A percentile compares a stretch with the other conserved stretches of the same genome.
Evolutionary conservation across 2,888 invertebrate genomes (phyloP).

Genomic region (Cheilosia variabilis): DNA sequence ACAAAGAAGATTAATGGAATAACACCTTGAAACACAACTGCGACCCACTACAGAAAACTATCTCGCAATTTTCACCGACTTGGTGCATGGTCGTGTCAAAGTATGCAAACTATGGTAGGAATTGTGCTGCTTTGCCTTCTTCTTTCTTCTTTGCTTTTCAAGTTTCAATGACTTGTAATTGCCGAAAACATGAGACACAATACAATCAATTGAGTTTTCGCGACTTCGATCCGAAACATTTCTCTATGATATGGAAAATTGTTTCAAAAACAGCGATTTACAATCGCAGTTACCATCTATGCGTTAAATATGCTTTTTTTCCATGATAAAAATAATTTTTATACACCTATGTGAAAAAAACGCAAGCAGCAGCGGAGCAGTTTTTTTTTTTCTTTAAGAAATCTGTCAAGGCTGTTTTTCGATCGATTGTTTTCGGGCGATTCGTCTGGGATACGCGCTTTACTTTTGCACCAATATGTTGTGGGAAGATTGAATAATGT

Average conservation of each 20-base stretch:
- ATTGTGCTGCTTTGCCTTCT: constrained; percentile 56
- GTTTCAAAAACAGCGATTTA: constrained; percentile 18
- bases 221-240: background rate
- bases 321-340: constrained; percentile 50
- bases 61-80: constrained; percentile 69
- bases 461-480: constrained; percentile 44
- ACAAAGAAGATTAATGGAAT: constrained; percentile 62
- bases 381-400: constrained; percentile 45
- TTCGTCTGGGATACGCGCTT: constrained; percentile 12
- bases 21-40: constrained; percentile 55
- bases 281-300: constrained; percentile 48
- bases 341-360: constrained; percentile 60
- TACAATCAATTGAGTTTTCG: constrained; percentile 47
- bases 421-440: constrained; percentile 78
- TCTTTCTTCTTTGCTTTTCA: constrained; percentile 43
- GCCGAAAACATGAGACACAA: constrained; percentile 67
- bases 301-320: constrained; percentile 49
- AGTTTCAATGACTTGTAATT: constrained; percentile 65
- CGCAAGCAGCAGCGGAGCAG: constrained; percentile 49
- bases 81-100: constrained; percentile 66
- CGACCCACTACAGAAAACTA: constrained; percentile 43
- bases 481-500: constrained; percentile 27
- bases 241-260: constrained; percentile 10
- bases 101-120: constrained; percentile 67
- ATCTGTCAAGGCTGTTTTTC: constrained; percentile 79